Percentiles rank a stretch among this genome's conserved stretches.
phyloP scores from a whole-genome alignment of 2,888 invertebrate species.

The Diadromus collaris region DNA sequence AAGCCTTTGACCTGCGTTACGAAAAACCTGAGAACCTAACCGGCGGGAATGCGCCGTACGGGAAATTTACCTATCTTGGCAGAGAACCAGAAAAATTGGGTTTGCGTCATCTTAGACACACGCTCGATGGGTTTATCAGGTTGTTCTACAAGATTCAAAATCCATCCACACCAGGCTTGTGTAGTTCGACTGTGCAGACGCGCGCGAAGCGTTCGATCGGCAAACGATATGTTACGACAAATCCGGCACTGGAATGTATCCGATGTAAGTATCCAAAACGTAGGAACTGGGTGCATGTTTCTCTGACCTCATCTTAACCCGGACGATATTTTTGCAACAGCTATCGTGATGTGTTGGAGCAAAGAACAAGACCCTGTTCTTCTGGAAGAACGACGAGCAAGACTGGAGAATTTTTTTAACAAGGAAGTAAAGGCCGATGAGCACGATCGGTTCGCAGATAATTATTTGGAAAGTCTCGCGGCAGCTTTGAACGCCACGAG shows the following conservation, averaged over 20 bases:
- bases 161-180: constrained; percentile 3
- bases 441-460: neutral
- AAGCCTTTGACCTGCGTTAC: constrained; percentile 18
- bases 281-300: neutral
- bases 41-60: neutral
- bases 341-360: neutral
- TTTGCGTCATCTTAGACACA: constrained; percentile 34
- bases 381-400: constrained; percentile 2
- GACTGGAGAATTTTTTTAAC: neutral
- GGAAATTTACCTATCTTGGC: constrained; percentile 27
- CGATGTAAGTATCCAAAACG: neutral
- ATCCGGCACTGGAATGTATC: too few species aligned
- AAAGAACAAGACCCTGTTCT: neutral
- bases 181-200: neutral
- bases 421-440: neutral
- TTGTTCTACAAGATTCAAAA: constrained; percentile 26
- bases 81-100: constrained; percentile 1
- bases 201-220: neutral
- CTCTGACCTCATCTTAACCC: neutral
- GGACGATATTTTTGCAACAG: neutral
- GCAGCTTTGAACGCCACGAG: neutral
- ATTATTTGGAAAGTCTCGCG: neutral
- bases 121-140: constrained; percentile 26
- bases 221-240: neutral
- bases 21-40: neutral